A percentile compares a stretch with the other conserved stretches of the same genome.
Conservation (phyloP, 2,797 vertebrate genomes). For the Hirundo rustica region DNA sequence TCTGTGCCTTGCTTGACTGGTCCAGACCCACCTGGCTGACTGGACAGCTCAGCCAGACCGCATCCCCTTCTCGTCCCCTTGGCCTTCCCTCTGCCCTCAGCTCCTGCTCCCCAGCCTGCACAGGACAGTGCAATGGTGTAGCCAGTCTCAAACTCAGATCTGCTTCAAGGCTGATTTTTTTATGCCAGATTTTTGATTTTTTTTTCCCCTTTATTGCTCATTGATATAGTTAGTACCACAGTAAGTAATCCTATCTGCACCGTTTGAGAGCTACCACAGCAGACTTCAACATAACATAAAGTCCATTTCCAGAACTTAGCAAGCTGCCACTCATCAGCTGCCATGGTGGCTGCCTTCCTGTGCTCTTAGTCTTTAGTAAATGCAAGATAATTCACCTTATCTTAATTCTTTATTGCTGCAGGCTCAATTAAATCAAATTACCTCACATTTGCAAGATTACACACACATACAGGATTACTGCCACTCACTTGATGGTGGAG, state of each 20-base stretch:
- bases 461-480: neutral
- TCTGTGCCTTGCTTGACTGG: neutral
- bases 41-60: neutral
- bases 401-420: constrained; percentile 8
- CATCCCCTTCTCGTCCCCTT: accelerated
- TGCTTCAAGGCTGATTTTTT: neutral
- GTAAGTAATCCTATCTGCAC: neutral
- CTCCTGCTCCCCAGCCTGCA: neutral
- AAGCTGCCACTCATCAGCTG: neutral
- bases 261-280: neutral
- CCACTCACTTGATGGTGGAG: neutral
- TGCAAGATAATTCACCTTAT: constrained; percentile 42
- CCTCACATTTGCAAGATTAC: constrained; percentile 18
- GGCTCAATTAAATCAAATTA: constrained; percentile 58
- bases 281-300: neutral
- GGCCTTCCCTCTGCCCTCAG: neutral
- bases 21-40: accelerated
- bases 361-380: neutral
- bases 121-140: neutral
- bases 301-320: neutral
- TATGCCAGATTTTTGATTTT: too few species aligned
- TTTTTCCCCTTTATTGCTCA: neutral
- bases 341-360: neutral
- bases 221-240: neutral
- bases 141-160: neutral